These are phyloP conservation scores for Phainopepla nitens DNA, from an alignment of 2,113 vertebrate genomes.

Conservation along the genomic window DNA sequence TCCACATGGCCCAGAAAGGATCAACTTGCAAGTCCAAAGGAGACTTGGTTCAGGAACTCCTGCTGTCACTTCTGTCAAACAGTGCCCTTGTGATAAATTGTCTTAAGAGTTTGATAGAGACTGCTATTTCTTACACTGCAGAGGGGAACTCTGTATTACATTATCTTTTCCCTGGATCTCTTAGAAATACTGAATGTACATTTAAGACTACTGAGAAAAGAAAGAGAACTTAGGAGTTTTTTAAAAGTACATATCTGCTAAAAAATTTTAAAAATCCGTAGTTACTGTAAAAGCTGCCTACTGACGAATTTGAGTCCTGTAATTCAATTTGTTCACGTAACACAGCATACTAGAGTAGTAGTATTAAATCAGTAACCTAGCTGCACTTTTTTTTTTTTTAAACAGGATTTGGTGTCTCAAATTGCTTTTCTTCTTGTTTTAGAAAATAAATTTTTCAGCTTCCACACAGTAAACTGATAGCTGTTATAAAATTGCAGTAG, in stretches of 20 bases:
- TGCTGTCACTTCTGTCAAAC: not conserved
- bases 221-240: not conserved
- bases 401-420: not conserved
- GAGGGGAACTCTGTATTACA: not conserved
- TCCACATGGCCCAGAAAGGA: constrained; percentile 20
- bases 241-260: not conserved
- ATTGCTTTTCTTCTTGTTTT: not conserved
- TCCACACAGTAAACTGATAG: not conserved
- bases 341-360: not conserved
- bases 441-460: not conserved
- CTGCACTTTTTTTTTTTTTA: not conserved
- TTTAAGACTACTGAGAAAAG: not conserved
- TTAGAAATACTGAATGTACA: not conserved
- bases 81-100: not conserved
- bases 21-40: not conserved
- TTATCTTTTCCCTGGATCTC: not conserved
- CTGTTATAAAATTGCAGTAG: not conserved
- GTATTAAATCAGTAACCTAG: not conserved
- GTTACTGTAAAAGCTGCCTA: not conserved
- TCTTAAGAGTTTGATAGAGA: not conserved
- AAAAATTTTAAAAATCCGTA: not conserved
- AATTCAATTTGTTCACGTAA: not conserved
- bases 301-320: not conserved
- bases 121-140: not conserved
- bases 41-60: not conserved